Evolutionary conservation across 2,797 vertebrate species (phyloP), one percentile per base, ranked within the genome.

Genomic region (Neoniphon sammara): DNA sequence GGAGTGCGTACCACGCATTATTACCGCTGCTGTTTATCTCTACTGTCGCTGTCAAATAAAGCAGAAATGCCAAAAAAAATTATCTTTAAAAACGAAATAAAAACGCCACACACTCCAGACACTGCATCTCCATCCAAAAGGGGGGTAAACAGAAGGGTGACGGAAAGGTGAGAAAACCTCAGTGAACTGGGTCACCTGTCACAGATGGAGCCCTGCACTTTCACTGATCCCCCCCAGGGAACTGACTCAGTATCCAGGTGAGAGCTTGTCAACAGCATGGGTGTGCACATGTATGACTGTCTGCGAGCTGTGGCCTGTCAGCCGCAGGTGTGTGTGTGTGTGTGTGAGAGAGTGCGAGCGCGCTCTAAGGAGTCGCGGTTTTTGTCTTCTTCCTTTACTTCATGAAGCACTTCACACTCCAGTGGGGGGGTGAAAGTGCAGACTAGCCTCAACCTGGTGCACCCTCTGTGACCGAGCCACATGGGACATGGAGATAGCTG

Each of bases 141-240:
- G 31, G 7, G 49, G 70, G 66, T 64, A 62, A 81, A 44, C 23
- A 17, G 58, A 69, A 47, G 70, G 86, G 77, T 86, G 80, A 90
- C 64, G 15, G 63, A 80, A 75, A 39, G 78, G 90, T 88, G 90
- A 87, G 73, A 82, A 77, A 81, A 85, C 80, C 85, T 75, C 63
- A 1, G 56, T 82, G 83, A 91, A 90, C 83, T 81, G 83, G 88
- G 89, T 90, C 84, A 83, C 81, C 88, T 85, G 84, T 85, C 90
- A 84, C 81, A 77, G 73, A 78, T 65, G 78, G 50, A 66, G 63
- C 74, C 65, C 61, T 81, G 76, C 79, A 80, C 81, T 83, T 73
- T 75, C 78, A 44, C 75, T 70, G 69, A 70, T 56, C 73, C 64
- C 81, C 90, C 86, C 66, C 66, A 14, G 84, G 89, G 92, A 78